Base-by-base conservation (phyloP, 2,797 vertebrate genomes). In the Pantherophis alleghaniensis region DNA sequence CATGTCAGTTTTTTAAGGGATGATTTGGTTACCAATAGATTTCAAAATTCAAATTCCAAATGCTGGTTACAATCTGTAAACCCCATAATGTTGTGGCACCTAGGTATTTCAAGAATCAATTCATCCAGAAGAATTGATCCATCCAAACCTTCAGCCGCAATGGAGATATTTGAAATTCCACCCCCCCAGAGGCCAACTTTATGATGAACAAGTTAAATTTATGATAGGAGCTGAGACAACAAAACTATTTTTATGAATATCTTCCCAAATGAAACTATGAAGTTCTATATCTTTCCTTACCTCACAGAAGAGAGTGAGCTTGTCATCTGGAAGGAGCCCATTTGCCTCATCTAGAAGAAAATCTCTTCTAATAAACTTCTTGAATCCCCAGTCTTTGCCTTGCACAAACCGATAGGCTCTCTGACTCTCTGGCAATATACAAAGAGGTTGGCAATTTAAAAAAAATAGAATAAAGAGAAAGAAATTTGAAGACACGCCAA, bases 341-440 rank as follows among this genome's bases (percentile, higher is more conserved):
- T 98, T 99, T 97, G 98, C 98, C 94, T 99, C 98, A 22, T 99
- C 98, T 93, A 99, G 96, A 91, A 99, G 98, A 96, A 99, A 99
- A 97, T 99, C 98, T 96, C 98, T 98, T 95, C 98, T 98, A 94
- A 98, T 99, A 95, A 99, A 99, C 96, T 99, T 99, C 97, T 98
- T 99, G 97, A 99, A 99, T 91, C 98, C 98, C 98, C 98, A 99
- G 97, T 99, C 98, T 96, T 99, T 99, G 90, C 98, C 98, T 97
- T 98, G 98, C 91, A 99, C 98, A 93, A 99, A 99, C 55, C 98
- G 98, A 96, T 98, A 98, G 0, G 98, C 98, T 94, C 98, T 97
- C 96, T 98, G 98, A 97, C 98, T 99, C 98, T 98, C 98, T 99
- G 97, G 7, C 94, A 91, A 93, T 53, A 95, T n/a, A 93, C 0